Conservation (phyloP, 2,113 vertebrate species). For the Chaetodon trifascialis region DNA sequence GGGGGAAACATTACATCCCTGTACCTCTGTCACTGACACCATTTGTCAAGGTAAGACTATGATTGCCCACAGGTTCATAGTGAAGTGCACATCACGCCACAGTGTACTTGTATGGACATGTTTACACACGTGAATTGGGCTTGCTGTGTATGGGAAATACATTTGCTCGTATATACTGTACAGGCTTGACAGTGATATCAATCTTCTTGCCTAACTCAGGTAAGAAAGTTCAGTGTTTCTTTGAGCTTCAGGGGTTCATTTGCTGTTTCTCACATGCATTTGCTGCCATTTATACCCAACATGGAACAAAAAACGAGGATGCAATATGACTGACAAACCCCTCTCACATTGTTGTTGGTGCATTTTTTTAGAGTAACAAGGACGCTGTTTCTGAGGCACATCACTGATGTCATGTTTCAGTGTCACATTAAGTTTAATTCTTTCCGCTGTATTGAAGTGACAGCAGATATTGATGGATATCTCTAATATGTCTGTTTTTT, state of each 20-base stretch:
- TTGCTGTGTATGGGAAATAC: no score
- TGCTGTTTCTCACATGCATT: neutral
- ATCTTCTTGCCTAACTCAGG: no score
- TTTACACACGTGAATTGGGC: no score
- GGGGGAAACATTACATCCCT: conserved; percentile 80
- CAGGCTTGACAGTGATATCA: no score
- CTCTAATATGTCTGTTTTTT: neutral
- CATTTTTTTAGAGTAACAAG: neutral
- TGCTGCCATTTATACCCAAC: no score
- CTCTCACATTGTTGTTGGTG: neutral
- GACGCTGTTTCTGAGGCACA: neutral
- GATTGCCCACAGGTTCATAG: neutral
- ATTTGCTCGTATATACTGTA: no score
- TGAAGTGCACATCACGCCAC: neutral
- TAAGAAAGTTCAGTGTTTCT: neutral
- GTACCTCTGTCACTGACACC: conserved; percentile 85
- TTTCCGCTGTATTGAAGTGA: neutral
- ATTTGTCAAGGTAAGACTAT: conserved; percentile 87
- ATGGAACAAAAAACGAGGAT: neutral
- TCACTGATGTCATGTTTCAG: neutral
- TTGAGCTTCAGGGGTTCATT: neutral
- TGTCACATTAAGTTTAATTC: neutral
- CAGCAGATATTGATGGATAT: neutral
- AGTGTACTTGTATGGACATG: neutral
- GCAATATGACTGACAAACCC: neutral